Evolutionary conservation across 2,113 vertebrate species (phyloP), one percentile per base, ranked within the genome.

Genomic region (Camelus bactrianus): DNA sequence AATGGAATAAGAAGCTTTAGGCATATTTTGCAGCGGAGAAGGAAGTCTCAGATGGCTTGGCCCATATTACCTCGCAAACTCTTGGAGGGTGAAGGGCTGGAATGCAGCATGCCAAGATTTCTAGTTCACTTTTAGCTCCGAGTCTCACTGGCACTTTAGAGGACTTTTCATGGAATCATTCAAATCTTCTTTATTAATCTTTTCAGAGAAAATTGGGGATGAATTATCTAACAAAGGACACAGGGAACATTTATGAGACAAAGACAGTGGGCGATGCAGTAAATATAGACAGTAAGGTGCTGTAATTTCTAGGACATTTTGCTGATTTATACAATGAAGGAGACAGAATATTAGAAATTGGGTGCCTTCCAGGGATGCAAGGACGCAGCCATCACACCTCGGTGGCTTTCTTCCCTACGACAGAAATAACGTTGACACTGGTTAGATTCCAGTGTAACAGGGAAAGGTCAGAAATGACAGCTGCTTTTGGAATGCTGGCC

Each of bases 301-400:
- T 54, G 77, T 14, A 2, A 67, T 46, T 92, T 64, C 30, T 32
- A 54, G 38, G 58, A 65, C 38, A 6, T 58, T 32, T 46, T 9
- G 14, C 24, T 42, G 46, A 54, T 15, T 8, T 54, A 32, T 22
- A 8, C 7, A 48, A 32, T 0, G 50, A 70, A 58, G 20, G 54
- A 13, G 92, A n/a, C 26, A 67, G 32, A 84, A 32, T 14, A 42
- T 22, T 17, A 60, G 69, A 46, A 48, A 24, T 8, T 1, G 2
- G 14, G 79, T 15, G 7, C 6, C 6, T 22, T 22, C 11, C 60
- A 50, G 48, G 24, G 48, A 58, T 5, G 26, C 0, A 50, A 50
- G 22, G 54, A 14, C 0, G 14, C 7, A 50, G 3, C 48, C 12
- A 0, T 46, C 22, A 15, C 12, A 10, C 26, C 38, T 62, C 2